These are phyloP conservation scores for Drosophila murphyi DNA, from an alignment of 1,140 invertebrate species.

Conservation along the genomic window DNA sequence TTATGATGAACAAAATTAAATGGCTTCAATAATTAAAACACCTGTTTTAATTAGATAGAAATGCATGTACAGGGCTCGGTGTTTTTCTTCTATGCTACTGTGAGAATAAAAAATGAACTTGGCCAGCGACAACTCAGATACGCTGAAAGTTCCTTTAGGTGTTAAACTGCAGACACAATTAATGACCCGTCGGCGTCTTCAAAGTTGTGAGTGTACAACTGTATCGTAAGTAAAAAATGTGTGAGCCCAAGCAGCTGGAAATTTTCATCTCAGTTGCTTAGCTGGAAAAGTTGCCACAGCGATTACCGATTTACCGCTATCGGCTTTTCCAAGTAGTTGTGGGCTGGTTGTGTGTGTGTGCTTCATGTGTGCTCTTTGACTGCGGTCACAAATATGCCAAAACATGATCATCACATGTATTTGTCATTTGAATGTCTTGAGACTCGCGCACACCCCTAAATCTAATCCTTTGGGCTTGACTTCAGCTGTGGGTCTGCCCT, in stretches of 20 bases:
- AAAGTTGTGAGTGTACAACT: constrained; percentile 68
- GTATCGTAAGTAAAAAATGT: constrained; percentile 35
- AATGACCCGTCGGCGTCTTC: constrained; percentile 69
- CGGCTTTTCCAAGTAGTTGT: constrained; percentile 48
- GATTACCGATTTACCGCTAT: constrained; percentile 55
- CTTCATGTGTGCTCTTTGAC: constrained; percentile 33
- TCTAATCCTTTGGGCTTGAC: constrained; percentile 71
- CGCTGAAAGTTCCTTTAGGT: constrained; percentile 68
- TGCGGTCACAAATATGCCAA: constrained; percentile 74
- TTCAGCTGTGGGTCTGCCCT: constrained; percentile 50
- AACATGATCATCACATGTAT: constrained; percentile 67
- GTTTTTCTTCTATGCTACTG: constrained; percentile 21
- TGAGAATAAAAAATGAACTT: constrained; percentile 44
- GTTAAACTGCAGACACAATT: constrained; percentile 62
- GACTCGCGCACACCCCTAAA: constrained; percentile 34
- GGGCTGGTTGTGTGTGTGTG: neutral
- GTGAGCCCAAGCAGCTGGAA: constrained; percentile 47
- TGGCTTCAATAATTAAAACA: constrained; percentile 81
- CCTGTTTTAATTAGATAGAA: constrained; percentile 81
- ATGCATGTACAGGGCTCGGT: constrained; percentile 48
- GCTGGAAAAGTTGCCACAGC: constrained; percentile 52
- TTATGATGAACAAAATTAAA: constrained; percentile 68
- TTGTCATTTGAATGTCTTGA: constrained; percentile 41
- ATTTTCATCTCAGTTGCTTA: constrained; percentile 16
- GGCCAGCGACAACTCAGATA: constrained; percentile 13